Conservation (phyloP, 2,888 invertebrate species). For the Tricholauxania praeusta region DNA sequence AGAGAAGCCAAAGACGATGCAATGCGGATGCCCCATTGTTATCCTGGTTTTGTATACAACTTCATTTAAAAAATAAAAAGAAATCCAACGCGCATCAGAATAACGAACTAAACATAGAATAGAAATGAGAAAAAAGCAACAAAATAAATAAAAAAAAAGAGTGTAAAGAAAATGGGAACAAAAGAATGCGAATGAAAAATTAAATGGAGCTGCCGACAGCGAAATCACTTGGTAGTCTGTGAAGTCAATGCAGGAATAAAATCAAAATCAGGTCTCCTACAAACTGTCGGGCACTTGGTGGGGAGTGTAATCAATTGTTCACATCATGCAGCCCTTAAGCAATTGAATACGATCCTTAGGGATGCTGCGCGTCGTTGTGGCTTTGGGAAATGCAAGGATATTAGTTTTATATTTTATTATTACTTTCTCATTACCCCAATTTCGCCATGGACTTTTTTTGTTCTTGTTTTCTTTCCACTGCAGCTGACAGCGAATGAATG, state of each 20-base stretch:
- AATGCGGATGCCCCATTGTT: not conserved
- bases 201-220: slow-evolving; percentile 21
- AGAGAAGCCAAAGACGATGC: not conserved
- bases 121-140: not conserved
- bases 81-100: not conserved
- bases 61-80: not conserved
- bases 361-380: not conserved
- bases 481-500: not conserved
- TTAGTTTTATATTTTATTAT: slow-evolving; percentile 15
- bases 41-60: not conserved
- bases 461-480: not conserved
- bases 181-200: slow-evolving; percentile 7
- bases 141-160: not conserved
- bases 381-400: slow-evolving; percentile 8
- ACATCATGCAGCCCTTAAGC: not conserved
- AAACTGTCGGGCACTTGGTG: not conserved
- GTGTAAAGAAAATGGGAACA: not conserved
- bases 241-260: not conserved
- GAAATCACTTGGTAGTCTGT: not conserved
- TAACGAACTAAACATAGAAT: not conserved
- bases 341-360: slow-evolving; percentile 3
- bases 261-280: slow-evolving; percentile 14
- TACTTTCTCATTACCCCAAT: slow-evolving; percentile 8
- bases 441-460: not conserved
- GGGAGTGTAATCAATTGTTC: not conserved